These are phyloP conservation scores for Origma solitaria DNA, from an alignment of 2,113 vertebrate species.

Conservation along the genomic window DNA sequence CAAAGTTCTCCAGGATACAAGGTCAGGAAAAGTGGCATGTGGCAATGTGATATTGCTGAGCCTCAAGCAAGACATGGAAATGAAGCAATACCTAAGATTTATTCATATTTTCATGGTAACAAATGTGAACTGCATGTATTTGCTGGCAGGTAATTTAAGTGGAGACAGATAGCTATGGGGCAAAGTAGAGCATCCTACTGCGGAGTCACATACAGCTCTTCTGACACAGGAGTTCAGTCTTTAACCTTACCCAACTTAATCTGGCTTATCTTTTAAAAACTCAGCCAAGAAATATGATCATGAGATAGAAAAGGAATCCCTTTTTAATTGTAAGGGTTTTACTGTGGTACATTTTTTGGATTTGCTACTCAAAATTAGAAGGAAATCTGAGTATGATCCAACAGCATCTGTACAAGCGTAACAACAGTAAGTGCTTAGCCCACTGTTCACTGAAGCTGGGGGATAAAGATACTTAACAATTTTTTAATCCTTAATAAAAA, in stretches of 20 bases:
- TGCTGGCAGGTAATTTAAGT: not conserved
- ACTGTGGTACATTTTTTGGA: not conserved
- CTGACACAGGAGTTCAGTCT: not conserved
- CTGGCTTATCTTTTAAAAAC: not conserved
- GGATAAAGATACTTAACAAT: not conserved
- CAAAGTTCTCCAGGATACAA: not conserved
- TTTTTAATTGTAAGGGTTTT: not conserved
- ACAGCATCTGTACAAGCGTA: accelerated
- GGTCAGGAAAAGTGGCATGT: not conserved
- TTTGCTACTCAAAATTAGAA: not conserved
- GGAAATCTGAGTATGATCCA: not conserved
- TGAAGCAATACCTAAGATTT: not conserved
- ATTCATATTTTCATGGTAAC: conserved; percentile 7
- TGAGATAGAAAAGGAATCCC: not conserved
- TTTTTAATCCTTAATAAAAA: not conserved
- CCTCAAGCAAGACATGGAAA: not conserved
- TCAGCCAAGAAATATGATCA: not conserved
- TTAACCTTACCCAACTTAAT: not conserved
- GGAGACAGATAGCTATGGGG: not conserved
- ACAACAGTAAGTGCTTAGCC: not conserved
- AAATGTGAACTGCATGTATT: not conserved
- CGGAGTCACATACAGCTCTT: not conserved
- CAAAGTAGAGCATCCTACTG: not conserved
- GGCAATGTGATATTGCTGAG: not conserved
- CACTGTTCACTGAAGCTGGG: not conserved